Conservation (phyloP, 2,113 vertebrate genomes). For the Vimba vimba region DNA sequence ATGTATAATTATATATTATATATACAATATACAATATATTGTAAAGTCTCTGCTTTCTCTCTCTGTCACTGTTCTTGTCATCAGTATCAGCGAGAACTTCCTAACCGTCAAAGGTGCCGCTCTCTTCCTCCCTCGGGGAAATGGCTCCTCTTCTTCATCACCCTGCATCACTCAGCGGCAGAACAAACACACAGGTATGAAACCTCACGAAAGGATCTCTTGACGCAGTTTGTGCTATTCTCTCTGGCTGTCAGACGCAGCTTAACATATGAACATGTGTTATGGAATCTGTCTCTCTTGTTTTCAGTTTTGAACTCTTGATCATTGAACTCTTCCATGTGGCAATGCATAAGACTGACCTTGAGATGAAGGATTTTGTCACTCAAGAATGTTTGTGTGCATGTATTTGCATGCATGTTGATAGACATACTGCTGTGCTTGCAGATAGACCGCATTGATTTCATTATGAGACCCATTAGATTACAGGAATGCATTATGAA, state of each 20-base stretch:
- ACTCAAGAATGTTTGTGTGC: neutral
- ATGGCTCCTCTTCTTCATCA: conserved; percentile 83
- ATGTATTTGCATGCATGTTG: neutral
- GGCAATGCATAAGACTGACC: neutral
- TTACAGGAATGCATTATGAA: conserved; percentile 7
- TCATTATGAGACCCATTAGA: neutral
- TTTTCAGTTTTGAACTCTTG: neutral
- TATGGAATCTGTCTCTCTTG: neutral
- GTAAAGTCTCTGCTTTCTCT: neutral
- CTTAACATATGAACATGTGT: neutral
- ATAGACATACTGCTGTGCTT: neutral
- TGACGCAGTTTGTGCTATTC: neutral
- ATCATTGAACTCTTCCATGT: neutral
- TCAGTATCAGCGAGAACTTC: conserved; percentile 96
- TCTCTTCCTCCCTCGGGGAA: conserved; percentile 92
- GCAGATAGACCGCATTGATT: conserved; percentile 19
- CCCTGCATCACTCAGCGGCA: conserved; percentile 86
- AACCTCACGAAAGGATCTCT: neutral
- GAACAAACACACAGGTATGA: conserved; percentile 95
- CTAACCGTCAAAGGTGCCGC: conserved; percentile 97
- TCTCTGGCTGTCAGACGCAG: neutral
- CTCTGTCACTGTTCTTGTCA: neutral
- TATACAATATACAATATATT: too few species aligned
- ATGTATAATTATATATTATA: neutral
- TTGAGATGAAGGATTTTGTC: conserved; percentile 29